phyloP scores from a whole-genome alignment of 2,113 vertebrate species.

The Thymallus thymallus region DNA sequence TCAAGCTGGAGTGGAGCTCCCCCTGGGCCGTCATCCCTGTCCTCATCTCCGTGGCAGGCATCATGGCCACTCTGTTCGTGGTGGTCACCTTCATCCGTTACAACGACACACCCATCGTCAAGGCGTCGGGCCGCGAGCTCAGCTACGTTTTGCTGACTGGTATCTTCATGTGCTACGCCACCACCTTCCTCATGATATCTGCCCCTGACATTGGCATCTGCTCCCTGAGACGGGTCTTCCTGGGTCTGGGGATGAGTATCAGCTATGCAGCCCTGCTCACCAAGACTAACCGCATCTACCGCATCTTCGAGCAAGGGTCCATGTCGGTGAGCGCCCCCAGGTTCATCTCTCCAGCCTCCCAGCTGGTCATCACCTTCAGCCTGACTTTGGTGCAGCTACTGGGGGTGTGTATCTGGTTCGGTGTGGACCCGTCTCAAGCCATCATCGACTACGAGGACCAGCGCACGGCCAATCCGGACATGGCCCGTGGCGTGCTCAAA shows the following conservation, averaged over 20 bases:
- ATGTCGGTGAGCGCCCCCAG: slow-evolving; percentile 73
- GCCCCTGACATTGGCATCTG: slow-evolving; percentile 73
- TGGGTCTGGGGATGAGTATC: slow-evolving; percentile 78
- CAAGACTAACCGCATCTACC: slow-evolving; percentile 77
- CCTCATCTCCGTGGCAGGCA: slow-evolving; percentile 70
- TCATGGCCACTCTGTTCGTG: slow-evolving; percentile 75
- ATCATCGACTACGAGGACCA: slow-evolving; percentile 77
- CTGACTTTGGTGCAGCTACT: slow-evolving; percentile 75
- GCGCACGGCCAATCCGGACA: slow-evolving; percentile 65
- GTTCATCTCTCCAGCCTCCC: slow-evolving; percentile 75
- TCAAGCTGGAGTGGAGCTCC: slow-evolving; percentile 78
- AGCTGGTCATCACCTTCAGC: slow-evolving; percentile 74
- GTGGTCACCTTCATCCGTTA: slow-evolving; percentile 74
- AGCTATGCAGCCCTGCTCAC: slow-evolving; percentile 77
- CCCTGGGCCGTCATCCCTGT: slow-evolving; percentile 77
- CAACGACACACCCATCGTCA: slow-evolving; percentile 78
- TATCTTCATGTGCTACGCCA: slow-evolving; percentile 77
- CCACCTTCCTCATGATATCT: slow-evolving; percentile 78
- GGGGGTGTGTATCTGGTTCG: slow-evolving; percentile 77
- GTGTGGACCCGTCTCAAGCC: slow-evolving; percentile 70
- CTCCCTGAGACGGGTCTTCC: slow-evolving; percentile 73
- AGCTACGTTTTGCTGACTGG: slow-evolving; percentile 77
- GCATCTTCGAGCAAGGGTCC: slow-evolving; percentile 76
- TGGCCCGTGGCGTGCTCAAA: slow-evolving; percentile 74
- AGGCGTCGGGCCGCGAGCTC: slow-evolving; percentile 75